These are phyloP conservation scores for Drosophila melanocephala DNA, from an alignment of 2,888 invertebrate genomes.

Conservation along the genomic window DNA sequence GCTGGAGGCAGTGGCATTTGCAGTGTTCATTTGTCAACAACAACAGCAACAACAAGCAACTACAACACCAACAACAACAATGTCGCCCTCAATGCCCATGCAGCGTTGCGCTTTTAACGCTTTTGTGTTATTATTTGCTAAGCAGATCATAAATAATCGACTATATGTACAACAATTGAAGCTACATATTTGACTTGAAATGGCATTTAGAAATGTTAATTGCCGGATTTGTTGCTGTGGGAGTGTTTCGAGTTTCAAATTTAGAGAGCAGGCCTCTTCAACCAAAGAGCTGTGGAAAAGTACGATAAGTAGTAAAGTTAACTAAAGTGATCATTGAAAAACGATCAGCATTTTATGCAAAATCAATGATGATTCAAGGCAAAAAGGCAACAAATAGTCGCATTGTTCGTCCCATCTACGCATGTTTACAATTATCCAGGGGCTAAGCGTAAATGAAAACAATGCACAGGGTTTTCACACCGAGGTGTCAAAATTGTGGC, in stretches of 20 bases:
- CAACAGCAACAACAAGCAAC: slow-evolving; percentile 42
- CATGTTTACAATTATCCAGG: slow-evolving; percentile 14
- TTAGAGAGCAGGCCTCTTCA: slow-evolving; percentile 12
- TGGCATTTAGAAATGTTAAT: slow-evolving; percentile 77
- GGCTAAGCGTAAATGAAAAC: slow-evolving; percentile 26
- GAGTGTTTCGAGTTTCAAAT: slow-evolving; percentile 14
- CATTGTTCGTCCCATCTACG: slow-evolving; percentile 28
- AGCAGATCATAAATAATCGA: slow-evolving; percentile 68
- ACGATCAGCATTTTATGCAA: not conserved
- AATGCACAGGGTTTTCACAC: slow-evolving; percentile 71
- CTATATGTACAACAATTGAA: slow-evolving; percentile 34
- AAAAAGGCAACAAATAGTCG: not conserved
- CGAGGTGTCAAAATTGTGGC: slow-evolving; percentile 58
- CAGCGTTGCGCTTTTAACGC: slow-evolving; percentile 74
- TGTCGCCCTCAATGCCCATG: slow-evolving; percentile 76
- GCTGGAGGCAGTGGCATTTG: slow-evolving; percentile 63
- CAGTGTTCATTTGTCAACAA: slow-evolving; percentile 70
- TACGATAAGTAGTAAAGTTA: not conserved
- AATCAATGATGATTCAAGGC: slow-evolving; percentile 7
- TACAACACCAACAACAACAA: slow-evolving; percentile 28
- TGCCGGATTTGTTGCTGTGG: slow-evolving; percentile 31
- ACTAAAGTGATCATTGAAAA: not conserved
- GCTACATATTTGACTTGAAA: slow-evolving; percentile 50
- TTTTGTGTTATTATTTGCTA: slow-evolving; percentile 71
- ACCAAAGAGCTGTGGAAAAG: slow-evolving; percentile 1